Conservation (phyloP, 2,113 vertebrate genomes). For the Mesoclemmys tuberculata region DNA sequence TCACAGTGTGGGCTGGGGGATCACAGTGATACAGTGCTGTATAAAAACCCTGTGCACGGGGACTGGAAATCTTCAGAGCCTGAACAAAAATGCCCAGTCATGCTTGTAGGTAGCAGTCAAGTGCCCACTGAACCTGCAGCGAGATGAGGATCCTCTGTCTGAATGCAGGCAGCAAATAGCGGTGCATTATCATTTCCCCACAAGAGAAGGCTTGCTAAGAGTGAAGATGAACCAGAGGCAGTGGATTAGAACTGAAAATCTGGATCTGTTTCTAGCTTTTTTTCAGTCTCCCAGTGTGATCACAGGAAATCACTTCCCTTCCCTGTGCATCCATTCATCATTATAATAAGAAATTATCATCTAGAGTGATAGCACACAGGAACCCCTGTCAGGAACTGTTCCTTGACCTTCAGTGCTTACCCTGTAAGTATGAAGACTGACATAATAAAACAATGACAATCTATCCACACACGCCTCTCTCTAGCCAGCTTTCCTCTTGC, state of each 20-base stretch:
- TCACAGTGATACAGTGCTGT: background rate
- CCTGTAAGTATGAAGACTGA: background rate
- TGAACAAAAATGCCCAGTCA: background rate
- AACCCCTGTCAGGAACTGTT: background rate
- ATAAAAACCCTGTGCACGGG: background rate
- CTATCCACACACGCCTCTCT: too few relatives aligned
- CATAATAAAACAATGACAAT: background rate
- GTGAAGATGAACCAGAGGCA: background rate
- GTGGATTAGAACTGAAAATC: background rate
- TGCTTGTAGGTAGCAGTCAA: background rate
- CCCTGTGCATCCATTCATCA: background rate
- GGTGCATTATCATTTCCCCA: background rate
- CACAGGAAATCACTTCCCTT: background rate
- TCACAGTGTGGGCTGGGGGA: too few relatives aligned
- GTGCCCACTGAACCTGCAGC: background rate
- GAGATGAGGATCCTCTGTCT: background rate
- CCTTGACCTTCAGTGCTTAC: background rate
- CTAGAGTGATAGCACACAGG: background rate
- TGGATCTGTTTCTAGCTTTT: background rate
- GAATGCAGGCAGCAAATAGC: background rate
- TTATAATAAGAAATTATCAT: background rate
- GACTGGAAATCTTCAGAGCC: background rate
- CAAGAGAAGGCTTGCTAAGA: background rate
- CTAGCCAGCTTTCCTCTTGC: background rate
- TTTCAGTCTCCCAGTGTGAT: background rate